These are phyloP conservation scores for Moxostoma hubbsi DNA, from an alignment of 2,797 vertebrate genomes.

Conservation along the genomic window DNA sequence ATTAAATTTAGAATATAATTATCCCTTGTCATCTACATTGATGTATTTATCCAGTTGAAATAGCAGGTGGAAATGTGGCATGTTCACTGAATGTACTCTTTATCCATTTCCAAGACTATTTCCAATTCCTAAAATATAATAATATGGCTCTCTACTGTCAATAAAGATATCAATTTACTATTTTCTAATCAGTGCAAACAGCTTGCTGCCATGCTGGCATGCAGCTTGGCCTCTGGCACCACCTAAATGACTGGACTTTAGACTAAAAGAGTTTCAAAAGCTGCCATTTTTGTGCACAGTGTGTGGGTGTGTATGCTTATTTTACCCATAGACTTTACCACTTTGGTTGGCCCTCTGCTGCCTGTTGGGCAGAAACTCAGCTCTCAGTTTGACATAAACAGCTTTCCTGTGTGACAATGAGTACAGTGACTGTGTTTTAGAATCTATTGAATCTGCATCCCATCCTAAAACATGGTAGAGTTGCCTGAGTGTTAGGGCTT, in stretches of 20 bases:
- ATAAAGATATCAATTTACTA: constrained; percentile 61
- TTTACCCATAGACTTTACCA: constrained; percentile 52
- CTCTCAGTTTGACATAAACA: constrained; percentile 15
- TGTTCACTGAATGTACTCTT: constrained; percentile 45
- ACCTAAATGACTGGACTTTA: constrained; percentile 60
- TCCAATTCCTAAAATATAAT: constrained; percentile 46
- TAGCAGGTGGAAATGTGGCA: background rate
- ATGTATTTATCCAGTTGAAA: background rate
- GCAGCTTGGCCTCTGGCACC: constrained; percentile 54
- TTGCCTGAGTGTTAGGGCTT: background rate
- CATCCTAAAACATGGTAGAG: background rate
- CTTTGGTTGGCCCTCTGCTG: constrained; percentile 64
- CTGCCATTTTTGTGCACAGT: constrained; percentile 36
- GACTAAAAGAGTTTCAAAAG: constrained; percentile 66
- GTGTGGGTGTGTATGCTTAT: constrained; percentile 22
- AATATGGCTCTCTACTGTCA: constrained; percentile 51
- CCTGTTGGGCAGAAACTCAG: constrained; percentile 41
- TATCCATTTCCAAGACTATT: constrained; percentile 52
- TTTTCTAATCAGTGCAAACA: constrained; percentile 71
- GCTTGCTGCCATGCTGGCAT: constrained; percentile 63
- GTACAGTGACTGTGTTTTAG: background rate
- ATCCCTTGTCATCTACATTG: background rate
- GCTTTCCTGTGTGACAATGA: background rate
- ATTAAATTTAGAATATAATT: background rate
- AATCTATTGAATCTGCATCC: background rate